These are phyloP conservation scores for Coecobrya sp. DNA, from an alignment of 2,888 invertebrate genomes.

Conservation along the genomic window DNA sequence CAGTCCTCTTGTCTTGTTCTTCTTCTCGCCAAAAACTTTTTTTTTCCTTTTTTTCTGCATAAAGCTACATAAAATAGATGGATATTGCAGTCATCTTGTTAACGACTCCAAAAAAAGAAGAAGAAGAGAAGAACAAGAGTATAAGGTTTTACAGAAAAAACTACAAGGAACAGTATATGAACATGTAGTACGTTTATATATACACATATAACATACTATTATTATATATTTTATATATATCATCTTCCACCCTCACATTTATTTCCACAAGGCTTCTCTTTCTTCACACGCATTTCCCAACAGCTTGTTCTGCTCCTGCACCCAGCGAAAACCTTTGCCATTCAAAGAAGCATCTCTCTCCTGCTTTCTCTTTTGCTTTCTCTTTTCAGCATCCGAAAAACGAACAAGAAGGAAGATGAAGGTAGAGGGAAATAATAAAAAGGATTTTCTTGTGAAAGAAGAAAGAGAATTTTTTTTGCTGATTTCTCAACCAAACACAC, in stretches of 20 bases:
- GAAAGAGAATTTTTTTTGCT: too few relatives aligned
- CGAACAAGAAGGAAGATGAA: too few relatives aligned
- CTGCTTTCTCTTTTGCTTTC: too few relatives aligned
- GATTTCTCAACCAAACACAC: too few relatives aligned
- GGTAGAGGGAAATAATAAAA: too few relatives aligned
- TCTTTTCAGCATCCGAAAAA: too few relatives aligned
- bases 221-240: neutral
- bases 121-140: too few relatives aligned
- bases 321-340: neutral
- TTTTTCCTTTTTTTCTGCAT: neutral
- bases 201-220: too few relatives aligned
- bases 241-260: neutral
- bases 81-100: conserved; percentile 23
- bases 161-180: too few relatives aligned
- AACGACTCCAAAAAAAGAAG: neutral
- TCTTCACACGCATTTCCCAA: neutral
- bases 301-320: neutral
- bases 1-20: neutral
- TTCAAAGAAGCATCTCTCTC: neutral
- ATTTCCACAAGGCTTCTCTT: neutral
- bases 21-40: conserved; percentile 18
- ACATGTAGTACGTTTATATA: neutral
- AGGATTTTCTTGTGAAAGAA: too few relatives aligned
- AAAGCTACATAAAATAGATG: conserved; percentile 28
- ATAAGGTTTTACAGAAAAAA: neutral